Percentiles rank a stretch among this genome's conserved stretches.
Evolutionary conservation across 2,797 vertebrate genomes (phyloP).

Genomic region (Trematomus bernacchii): DNA sequence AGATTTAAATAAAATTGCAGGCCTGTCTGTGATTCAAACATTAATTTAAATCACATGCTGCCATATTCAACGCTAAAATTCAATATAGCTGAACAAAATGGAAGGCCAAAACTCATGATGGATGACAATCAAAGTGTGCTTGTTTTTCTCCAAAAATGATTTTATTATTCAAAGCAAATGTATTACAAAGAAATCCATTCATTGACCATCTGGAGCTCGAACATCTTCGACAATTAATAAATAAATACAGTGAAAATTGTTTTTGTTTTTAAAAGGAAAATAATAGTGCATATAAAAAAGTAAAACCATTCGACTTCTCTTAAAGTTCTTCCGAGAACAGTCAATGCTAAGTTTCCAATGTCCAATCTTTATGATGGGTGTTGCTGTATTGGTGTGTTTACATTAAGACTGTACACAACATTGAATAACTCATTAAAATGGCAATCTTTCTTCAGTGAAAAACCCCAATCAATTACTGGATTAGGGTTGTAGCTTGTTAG

Average conservation of each 20-base stretch:
- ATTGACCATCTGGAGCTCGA: constrained; percentile 7
- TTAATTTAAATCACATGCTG: neutral
- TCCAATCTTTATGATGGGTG: neutral
- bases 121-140: neutral
- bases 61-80: neutral
- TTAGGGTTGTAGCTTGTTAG: neutral
- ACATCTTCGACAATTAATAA: constrained; percentile 25
- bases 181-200: constrained; percentile 14
- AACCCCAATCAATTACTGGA: neutral
- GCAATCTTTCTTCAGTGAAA: neutral
- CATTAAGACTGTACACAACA: constrained; percentile 10
- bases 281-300: constrained; percentile 16
- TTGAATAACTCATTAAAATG: neutral
- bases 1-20: neutral
- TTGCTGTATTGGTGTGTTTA: neutral
- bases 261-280: neutral
- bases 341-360: neutral
- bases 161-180: neutral
- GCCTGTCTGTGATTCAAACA: neutral
- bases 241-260: constrained; percentile 34
- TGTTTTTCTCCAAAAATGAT: neutral
- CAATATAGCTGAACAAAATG: neutral
- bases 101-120: neutral
- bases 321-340: neutral
- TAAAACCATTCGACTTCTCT: neutral